Evolutionary conservation across 2,888 invertebrate genomes (phyloP).

Genomic region (Heliconius erato): DNA sequence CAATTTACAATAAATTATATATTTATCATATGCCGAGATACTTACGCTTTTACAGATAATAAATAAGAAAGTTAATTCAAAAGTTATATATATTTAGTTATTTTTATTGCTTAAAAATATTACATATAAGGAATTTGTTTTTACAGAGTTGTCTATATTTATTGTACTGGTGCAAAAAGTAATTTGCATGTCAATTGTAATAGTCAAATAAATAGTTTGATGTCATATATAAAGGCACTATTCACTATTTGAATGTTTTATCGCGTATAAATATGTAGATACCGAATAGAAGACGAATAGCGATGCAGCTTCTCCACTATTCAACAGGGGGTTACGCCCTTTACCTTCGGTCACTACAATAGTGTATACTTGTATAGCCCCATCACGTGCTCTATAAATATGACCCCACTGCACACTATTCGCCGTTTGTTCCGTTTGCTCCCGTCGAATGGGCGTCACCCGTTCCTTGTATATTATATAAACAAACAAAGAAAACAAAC

Average conservation of each 20-base stretch:
- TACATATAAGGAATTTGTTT: too few species aligned
- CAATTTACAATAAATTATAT: too few species aligned
- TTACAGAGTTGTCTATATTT: too few species aligned
- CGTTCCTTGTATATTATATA: slow-evolving; percentile 9
- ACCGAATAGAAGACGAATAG: slow-evolving; percentile 2
- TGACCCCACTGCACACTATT: slow-evolving; percentile 24
- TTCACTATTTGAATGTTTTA: neutral
- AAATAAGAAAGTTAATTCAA: neutral
- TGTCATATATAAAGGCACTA: neutral
- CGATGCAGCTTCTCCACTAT: slow-evolving; percentile 14
- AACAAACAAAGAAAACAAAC: neutral
- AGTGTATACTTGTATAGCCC: slow-evolving; percentile 20
- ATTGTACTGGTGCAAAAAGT: neutral
- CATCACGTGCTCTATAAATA: slow-evolving; percentile 30
- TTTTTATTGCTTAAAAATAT: neutral
- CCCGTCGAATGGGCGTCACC: slow-evolving; percentile 21
- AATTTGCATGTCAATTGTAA: neutral
- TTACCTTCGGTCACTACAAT: slow-evolving; percentile 27
- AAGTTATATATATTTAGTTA: neutral
- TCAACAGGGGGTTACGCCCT: slow-evolving; percentile 25
- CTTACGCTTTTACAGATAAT: too few species aligned
- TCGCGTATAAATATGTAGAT: neutral
- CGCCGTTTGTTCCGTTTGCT: slow-evolving; percentile 22
- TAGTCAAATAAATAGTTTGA: neutral
- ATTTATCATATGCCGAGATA: too few species aligned